phyloP scores from a whole-genome alignment of 2,797 vertebrate genomes.

The Bucorvus abyssinicus region DNA sequence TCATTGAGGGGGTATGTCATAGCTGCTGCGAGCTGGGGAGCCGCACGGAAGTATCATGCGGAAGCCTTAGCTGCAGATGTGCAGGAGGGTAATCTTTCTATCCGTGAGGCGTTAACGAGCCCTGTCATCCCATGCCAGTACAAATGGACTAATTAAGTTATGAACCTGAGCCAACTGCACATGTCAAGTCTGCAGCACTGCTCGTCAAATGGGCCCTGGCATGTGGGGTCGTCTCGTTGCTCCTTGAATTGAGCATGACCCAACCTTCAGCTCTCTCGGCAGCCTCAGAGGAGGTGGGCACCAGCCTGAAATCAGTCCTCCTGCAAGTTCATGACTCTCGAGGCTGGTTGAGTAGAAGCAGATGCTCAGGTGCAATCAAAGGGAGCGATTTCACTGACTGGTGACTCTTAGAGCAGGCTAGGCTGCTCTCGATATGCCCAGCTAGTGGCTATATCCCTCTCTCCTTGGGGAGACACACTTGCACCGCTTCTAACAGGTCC shows the following conservation, averaged over 20 bases:
- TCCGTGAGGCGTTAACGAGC: constrained; percentile 20
- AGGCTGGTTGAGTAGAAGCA: not conserved
- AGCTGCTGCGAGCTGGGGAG: not conserved
- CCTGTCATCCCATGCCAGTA: constrained; percentile 58
- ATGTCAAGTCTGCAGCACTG: not conserved
- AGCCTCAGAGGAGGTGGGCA: not conserved
- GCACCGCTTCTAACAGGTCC: not conserved
- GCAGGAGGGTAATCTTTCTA: constrained; percentile 28
- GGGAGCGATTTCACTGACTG: not conserved
- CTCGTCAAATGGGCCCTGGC: not conserved
- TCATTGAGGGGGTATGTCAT: constrained; percentile 8
- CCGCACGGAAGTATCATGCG: not conserved
- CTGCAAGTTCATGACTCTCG: not conserved
- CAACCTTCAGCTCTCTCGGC: not conserved
- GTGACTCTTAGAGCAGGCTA: not conserved
- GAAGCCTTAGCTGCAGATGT: constrained; percentile 45
- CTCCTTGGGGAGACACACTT: not conserved
- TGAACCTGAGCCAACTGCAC: not conserved
- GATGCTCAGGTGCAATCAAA: not conserved
- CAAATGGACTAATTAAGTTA: constrained; percentile 56
- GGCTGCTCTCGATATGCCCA: rapidly evolving
- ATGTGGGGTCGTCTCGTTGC: not conserved
- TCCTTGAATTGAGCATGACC: not conserved
- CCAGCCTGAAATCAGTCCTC: not conserved
- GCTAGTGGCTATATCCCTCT: not conserved